Evolutionary conservation across 2,113 vertebrate genomes (phyloP).

Genomic region (Ellobius talpinus): DNA sequence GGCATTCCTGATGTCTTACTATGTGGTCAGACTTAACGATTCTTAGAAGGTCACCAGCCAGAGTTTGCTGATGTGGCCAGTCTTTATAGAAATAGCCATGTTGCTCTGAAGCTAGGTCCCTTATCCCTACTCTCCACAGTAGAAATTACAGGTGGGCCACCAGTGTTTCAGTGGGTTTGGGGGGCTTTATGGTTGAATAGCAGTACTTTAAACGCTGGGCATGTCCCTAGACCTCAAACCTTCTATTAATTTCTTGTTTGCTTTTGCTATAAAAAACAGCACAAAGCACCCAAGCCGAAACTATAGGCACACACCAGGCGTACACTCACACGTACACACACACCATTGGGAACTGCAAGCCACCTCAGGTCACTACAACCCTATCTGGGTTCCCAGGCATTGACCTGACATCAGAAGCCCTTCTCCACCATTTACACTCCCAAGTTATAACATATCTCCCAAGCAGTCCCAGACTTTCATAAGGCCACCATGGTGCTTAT

Average conservation of each 20-base stretch:
- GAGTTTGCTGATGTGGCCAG: not conserved
- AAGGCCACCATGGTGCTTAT: no score
- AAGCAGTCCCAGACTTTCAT: not conserved
- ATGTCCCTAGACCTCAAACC: not conserved
- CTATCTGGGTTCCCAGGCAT: not conserved
- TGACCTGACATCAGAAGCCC: not conserved
- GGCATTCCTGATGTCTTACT: no score
- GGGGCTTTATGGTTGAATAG: not conserved
- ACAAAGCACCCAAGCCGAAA: fast-evolving
- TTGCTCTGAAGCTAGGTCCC: not conserved
- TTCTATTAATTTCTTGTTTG: not conserved
- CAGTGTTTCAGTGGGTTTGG: not conserved
- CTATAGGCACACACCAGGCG: not conserved
- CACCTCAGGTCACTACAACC: fast-evolving
- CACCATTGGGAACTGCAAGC: not conserved
- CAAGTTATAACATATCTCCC: fast-evolving
- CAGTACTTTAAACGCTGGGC: not conserved
- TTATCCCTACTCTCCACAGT: not conserved
- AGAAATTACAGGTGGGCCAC: not conserved
- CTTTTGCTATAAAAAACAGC: fast-evolving
- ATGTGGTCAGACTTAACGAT: not conserved
- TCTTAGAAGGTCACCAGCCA: not conserved
- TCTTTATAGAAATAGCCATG: not conserved
- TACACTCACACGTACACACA: no score
- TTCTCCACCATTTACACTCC: not conserved